phyloP scores from a whole-genome alignment of 2,113 vertebrate genomes.

The Erpornis zantholeuca region DNA sequence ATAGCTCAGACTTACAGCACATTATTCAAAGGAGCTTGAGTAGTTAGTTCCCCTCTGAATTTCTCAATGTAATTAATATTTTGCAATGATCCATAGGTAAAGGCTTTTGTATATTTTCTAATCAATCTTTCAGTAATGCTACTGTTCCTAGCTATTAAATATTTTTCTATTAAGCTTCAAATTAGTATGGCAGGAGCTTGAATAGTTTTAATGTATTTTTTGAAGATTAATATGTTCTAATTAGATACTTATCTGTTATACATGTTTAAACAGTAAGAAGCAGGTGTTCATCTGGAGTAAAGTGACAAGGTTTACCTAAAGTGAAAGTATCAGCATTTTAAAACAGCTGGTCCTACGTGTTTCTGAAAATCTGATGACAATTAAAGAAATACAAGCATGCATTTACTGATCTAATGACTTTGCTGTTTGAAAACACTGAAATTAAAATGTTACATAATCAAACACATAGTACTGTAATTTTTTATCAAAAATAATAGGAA shows the following conservation, averaged over 20 bases:
- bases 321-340: background rate
- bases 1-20: background rate
- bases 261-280: background rate
- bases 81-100: background rate
- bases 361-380: background rate
- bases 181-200: background rate
- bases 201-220: background rate
- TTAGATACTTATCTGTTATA: background rate
- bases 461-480: background rate
- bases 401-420: background rate
- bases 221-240: background rate
- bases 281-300: background rate
- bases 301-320: background rate
- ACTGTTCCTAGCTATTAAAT: background rate
- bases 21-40: background rate
- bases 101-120: background rate
- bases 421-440: background rate
- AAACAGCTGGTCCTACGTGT: background rate
- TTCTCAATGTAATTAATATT: background rate
- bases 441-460: background rate
- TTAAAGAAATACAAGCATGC: background rate
- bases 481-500: background rate
- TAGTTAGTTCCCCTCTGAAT: background rate
- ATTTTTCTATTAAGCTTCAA: background rate
- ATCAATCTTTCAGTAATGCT: background rate